Evolutionary conservation across 2,888 invertebrate genomes (phyloP), one percentile per base, ranked within the genome.

Genomic region (Leptinotarsa tumamoca): DNA sequence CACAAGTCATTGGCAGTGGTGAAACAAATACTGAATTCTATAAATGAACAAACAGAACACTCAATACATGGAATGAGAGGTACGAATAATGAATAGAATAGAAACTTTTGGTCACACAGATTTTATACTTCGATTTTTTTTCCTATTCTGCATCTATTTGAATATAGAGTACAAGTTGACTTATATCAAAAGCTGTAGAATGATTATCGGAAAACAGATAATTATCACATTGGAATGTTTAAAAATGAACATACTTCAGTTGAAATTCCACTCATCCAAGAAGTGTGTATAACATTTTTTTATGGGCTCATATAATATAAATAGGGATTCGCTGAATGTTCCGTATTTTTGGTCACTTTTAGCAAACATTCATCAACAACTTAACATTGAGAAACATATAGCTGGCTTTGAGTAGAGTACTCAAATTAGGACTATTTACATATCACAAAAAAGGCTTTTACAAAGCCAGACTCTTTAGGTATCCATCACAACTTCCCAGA

Each of bases 401-500:
- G 56, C 54, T 33, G 50, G 21, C 15, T 69, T 27, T 75, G 56
- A 33, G 18, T 63, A 21, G 43, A 51, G 61, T 72, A 67, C 75
- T 18, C 21, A 72, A 67, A 72, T 70, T 56, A 61, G 71, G 66
- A 72, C 72, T 15, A 66, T 75, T 17, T 58, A 58, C 52, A 17
- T 58, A 76, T 76, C 76, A 76, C 76, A 76, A 68, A 54, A 27
- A 27, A 61, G 70, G 72, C 75, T 75, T 75, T 75, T 58, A 66
- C 49, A 69, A 75, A 75, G 72, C 72, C 75, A 33, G 61, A 27
- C 67, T 69, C 72, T 67, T 67, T 67, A 72, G 63, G n/a, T 18
- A 63, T 33, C 10, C n/a, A 63, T 68, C 68, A 66, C 72, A 73
- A 71, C 73, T 21, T 58, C 4, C 72, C 67, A 71, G 52, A 18